Evolutionary conservation across 2,113 vertebrate genomes (phyloP), one percentile per base, ranked within the genome.

Genomic region (Clupea harengus): DNA sequence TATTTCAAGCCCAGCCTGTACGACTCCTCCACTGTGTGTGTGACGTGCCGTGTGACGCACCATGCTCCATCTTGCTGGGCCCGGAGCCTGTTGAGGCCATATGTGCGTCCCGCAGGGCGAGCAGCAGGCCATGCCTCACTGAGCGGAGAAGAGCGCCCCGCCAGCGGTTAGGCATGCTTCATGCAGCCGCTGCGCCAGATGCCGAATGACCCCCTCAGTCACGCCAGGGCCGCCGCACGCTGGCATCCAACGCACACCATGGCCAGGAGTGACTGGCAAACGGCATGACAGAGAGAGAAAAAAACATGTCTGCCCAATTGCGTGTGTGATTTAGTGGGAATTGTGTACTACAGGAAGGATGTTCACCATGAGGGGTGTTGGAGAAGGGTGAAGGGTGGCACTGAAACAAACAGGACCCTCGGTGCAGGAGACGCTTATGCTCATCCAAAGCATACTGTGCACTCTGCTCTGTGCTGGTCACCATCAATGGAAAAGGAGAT

Each of bases 91-190:
- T 3, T n/a, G 10, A 1, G 8, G 60, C 60, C 60, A 67, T 67
- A 28, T 67, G 60, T 28, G 60, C 1, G n/a, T 67, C 60, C 60
- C 28, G n/a, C 60, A 11, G 60, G 60, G 60, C 22, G n/a, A 28
- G 60, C 60, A 28, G 60, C 60, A 67, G 60, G 60, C n/a, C 60
- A 67, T n/a, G 25, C n/a, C 60, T 67, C 60, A 67, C n/a, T 67
- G n/a, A 67, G 60, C 60, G n/a, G 2, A 67, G 60, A 11, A 8
- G 7, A 67, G 60, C 60, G n/a, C 22, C 60, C 60, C 60, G 7
- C 60, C 60, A 67, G 60, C 60, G 60, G n/a, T 67, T 28, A 28
- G 7, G n/a, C 60, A 67, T 10, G n/a, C 60, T 28, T 28, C 60
- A 9, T n/a, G 28, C 60, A 28, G 60, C 60, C 60, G 8, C 60